These are phyloP conservation scores for Urocyon cinereoargenteus DNA, from an alignment of 2,797 vertebrate species.

Conservation along the genomic window DNA sequence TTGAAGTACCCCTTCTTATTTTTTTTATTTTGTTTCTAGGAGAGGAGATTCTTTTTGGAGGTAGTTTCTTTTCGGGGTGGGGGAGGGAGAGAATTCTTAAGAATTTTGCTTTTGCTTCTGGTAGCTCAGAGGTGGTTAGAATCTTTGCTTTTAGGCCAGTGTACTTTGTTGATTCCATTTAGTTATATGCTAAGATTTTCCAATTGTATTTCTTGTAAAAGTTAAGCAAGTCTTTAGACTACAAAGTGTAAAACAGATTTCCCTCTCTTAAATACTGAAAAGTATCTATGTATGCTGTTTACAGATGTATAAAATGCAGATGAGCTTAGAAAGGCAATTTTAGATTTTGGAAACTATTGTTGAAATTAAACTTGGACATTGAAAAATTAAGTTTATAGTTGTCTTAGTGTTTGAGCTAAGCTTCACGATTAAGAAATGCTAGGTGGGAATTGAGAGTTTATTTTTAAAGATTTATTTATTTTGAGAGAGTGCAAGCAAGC, in stretches of 20 bases:
- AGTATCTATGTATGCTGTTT: not conserved
- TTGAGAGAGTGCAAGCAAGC: not conserved
- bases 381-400: constrained; percentile 52
- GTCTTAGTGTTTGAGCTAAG: constrained; percentile 50
- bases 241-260: constrained; percentile 57
- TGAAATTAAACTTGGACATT: constrained; percentile 62
- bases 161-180: constrained; percentile 51
- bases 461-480: constrained; percentile 44
- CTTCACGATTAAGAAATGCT: constrained; percentile 34
- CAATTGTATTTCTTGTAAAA: constrained; percentile 76
- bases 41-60: constrained; percentile 28
- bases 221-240: constrained; percentile 63
- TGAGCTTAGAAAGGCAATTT: constrained; percentile 45
- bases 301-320: not conserved
- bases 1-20: not conserved
- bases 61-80: not conserved
- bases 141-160: not conserved
- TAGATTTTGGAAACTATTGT: constrained; percentile 61
- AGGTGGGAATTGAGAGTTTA: constrained; percentile 57
- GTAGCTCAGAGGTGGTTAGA: constrained; percentile 44
- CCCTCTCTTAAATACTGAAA: constrained; percentile 5
- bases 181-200: constrained; percentile 63
- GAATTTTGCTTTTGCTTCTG: constrained; percentile 58
- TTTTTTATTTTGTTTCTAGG: constrained; percentile 55
- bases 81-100: constrained; percentile 42